Base-by-base conservation (phyloP, 1,140 invertebrate genomes). In the Cydia pomonella region DNA sequence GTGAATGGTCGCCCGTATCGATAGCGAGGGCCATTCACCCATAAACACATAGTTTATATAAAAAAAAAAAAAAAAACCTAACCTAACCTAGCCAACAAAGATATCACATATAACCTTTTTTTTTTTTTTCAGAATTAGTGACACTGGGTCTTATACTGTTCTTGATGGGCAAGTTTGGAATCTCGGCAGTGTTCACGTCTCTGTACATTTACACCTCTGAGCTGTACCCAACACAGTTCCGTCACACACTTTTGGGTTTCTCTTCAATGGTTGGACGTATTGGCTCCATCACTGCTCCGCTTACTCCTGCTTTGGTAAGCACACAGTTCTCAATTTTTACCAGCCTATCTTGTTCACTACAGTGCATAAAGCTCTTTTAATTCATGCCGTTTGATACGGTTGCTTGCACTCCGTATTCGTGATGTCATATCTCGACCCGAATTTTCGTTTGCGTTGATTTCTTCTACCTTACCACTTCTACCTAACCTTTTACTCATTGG, bases 181-280 rank as follows among this genome's bases (percentile, higher is more conserved):
- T 95, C 62, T 94, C 95, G 0, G 88, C 94, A 72, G 93, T 95
- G 13, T 95, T 95, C 82, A 93, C 93, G 44, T 92, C 93, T 2
- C 82, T 96, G 12, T 96, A 96, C 83, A 91, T 96, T 71, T 95
- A 94, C 75, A 95, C 95, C 0, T 93, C 95, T 2, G 95, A 96
- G 87, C 92, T 96, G 83, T 96, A 95, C 78, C 95, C 95, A 2
- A 96, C 95, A 1, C 94, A 94, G 77, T 90, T 95, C 66, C 92
- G 95, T 2, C 94, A 95, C 79, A 95, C 93, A 29, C 86, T 95
- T n/a, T 89, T 96, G 27, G 86, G 85, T 18, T 88, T 88, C 79
- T 88, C 88, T 10, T 87, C 87, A 38, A 90, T 87, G 87, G 80
- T 90, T 50, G 87, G 88, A 16, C 81, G 87, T 33, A 73, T 88